A percentile compares a stretch with the other conserved stretches of the same genome.
These are phyloP conservation scores for Hartigia nigra DNA, from an alignment of 2,888 invertebrate species.

Conservation along the genomic window DNA sequence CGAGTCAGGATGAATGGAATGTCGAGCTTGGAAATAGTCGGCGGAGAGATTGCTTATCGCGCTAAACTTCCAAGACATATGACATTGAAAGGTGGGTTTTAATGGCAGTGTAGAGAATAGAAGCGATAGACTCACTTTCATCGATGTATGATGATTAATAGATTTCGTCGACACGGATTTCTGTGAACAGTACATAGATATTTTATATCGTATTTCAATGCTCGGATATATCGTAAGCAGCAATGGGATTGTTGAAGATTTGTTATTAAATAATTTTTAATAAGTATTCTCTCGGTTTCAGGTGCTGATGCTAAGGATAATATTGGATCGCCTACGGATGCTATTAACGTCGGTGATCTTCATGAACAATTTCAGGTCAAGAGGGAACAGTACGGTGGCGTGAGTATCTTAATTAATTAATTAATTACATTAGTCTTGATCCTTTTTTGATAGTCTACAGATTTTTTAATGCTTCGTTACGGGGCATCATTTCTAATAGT, in stretches of 20 bases:
- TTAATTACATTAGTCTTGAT: slow-evolving; percentile 4
- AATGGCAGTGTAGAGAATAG: background rate
- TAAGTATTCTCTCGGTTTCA: slow-evolving; percentile 35
- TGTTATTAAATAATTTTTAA: background rate
- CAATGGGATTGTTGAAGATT: background rate
- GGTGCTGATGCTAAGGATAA: slow-evolving; percentile 69
- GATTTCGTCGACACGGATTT: background rate
- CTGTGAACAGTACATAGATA: background rate
- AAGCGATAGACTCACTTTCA: background rate
- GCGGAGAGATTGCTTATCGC: slow-evolving; percentile 50
- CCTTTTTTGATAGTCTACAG: no score
- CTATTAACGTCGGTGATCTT: slow-evolving; percentile 59
- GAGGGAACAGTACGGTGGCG: slow-evolving; percentile 56
- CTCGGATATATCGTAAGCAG: background rate
- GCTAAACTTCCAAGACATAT: slow-evolving; percentile 38
- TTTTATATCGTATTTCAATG: background rate
- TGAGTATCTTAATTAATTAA: slow-evolving; percentile 42
- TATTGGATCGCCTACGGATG: slow-evolving; percentile 69
- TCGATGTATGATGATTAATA: background rate
- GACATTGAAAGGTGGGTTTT: slow-evolving; percentile 53
- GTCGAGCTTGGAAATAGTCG: slow-evolving; percentile 46
- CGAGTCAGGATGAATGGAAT: slow-evolving; percentile 52
- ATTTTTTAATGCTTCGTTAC: background rate
- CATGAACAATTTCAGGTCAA: slow-evolving; percentile 61
- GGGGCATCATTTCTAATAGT: no score